Evolutionary conservation across 2,797 vertebrate genomes (phyloP).

Genomic region (Podargus strigoides): DNA sequence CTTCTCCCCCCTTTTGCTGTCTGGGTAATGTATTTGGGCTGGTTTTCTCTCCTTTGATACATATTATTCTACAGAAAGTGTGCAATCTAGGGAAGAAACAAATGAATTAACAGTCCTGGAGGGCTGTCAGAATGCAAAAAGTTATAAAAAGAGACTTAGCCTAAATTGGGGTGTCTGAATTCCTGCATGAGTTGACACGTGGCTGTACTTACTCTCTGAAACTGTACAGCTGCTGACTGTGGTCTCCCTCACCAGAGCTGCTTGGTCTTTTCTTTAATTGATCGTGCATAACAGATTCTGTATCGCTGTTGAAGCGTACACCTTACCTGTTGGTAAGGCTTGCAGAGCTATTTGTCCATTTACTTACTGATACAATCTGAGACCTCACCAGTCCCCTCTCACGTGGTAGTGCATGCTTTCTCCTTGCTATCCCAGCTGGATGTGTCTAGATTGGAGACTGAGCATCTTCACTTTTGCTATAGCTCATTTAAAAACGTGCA

Average conservation of each 20-base stretch:
- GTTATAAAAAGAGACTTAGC: conserved; percentile 9
- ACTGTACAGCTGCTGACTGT: not conserved
- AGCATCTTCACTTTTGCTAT: not conserved
- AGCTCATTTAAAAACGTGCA: not conserved
- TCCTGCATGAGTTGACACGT: not conserved
- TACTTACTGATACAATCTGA: not conserved
- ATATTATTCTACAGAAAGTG: not conserved
- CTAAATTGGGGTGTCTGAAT: not conserved
- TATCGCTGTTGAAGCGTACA: not conserved
- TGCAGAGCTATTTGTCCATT: not conserved
- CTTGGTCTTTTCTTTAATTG: not conserved
- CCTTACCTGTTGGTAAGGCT: not conserved
- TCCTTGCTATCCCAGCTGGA: not conserved
- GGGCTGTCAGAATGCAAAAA: not conserved
- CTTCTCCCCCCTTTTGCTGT: not conserved
- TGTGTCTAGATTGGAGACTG: not conserved
- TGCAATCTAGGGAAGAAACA: conserved; percentile 5
- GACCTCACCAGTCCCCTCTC: not conserved
- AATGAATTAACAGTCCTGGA: conserved; percentile 5
- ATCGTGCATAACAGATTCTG: not conserved
- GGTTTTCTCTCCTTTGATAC: not conserved
- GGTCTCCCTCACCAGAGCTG: not conserved
- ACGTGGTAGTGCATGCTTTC: not conserved
- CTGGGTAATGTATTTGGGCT: not conserved
- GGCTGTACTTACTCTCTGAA: not conserved